Conservation (phyloP, 1,140 invertebrate genomes). For the Drosophila dunni region DNA sequence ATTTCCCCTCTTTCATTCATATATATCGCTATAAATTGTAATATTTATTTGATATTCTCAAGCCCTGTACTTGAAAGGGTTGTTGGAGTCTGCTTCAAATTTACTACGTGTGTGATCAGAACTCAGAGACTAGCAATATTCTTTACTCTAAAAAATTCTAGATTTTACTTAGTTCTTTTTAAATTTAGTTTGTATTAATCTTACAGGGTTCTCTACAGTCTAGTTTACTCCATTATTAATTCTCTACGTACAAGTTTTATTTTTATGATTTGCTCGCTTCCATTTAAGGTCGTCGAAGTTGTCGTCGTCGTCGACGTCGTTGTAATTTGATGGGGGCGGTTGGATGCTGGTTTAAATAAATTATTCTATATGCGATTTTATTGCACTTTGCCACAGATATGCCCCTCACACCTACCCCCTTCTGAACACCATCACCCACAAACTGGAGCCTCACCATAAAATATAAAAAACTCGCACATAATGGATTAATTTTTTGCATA, state of each 20-base stretch:
- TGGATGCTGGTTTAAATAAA: slow-evolving; percentile 79
- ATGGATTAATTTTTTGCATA: slow-evolving; percentile 52
- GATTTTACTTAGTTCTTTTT: too few species aligned
- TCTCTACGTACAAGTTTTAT: slow-evolving; percentile 3
- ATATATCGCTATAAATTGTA: slow-evolving; percentile 43
- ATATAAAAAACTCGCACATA: slow-evolving; percentile 31
- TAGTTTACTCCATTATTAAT: too few species aligned
- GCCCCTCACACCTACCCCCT: neutral
- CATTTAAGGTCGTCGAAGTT: slow-evolving; percentile 71
- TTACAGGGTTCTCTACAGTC: too few species aligned
- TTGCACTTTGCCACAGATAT: slow-evolving; percentile 41
- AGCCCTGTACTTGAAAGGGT: too few species aligned
- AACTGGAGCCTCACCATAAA: slow-evolving; percentile 8
- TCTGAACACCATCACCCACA: neutral
- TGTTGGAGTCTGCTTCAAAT: too few species aligned
- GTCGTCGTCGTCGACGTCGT: slow-evolving; percentile 49
- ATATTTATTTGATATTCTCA: slow-evolving; percentile 32
- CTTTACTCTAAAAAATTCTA: too few species aligned
- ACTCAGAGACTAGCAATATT: too few species aligned
- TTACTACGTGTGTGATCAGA: too few species aligned
- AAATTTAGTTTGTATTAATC: too few species aligned
- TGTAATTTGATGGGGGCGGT: slow-evolving; percentile 60
- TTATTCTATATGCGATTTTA: slow-evolving; percentile 78
- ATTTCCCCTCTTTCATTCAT: neutral
- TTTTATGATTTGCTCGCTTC: slow-evolving; percentile 53